A percentile compares a stretch with the other conserved stretches of the same genome.
Evolutionary conservation across 2,888 invertebrate genomes (phyloP).

Genomic region (Cataglyphis livida): DNA sequence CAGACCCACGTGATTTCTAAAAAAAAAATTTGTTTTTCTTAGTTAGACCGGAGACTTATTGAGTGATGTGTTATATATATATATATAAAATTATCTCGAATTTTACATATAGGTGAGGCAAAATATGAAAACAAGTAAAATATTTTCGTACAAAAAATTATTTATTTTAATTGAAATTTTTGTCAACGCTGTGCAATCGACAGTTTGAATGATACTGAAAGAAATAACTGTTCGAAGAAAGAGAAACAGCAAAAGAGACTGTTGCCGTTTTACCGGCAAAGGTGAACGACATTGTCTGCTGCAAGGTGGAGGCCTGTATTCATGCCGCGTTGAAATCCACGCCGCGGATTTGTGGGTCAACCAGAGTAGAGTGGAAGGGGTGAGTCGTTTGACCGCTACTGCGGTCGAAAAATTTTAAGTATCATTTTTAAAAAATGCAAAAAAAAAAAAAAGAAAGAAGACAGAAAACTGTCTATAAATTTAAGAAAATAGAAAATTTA

Average conservation of each 20-base stretch:
- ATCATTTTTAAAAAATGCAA: background rate
- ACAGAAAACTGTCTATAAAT: background rate
- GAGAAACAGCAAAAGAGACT: constrained; percentile 57
- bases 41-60: too few species aligned
- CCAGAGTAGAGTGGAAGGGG: constrained; percentile 53
- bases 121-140: background rate
- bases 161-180: background rate
- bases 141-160: background rate
- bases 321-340: constrained; percentile 59
- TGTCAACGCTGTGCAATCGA: background rate
- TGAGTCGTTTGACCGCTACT: background rate
- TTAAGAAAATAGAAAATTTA: background rate
- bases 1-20: too few species aligned
- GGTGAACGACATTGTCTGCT: constrained; percentile 77
- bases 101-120: background rate
- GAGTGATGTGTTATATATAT: background rate
- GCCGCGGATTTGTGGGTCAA: constrained; percentile 75
- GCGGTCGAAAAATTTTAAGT: background rate
- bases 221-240: background rate
- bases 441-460: background rate
- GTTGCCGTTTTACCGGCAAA: constrained; percentile 75
- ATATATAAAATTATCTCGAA: background rate
- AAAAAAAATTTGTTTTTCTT: too few species aligned
- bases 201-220: background rate
- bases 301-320: constrained; percentile 71